phyloP scores from a whole-genome alignment of 2,113 vertebrate species.

The Gavia stellata region DNA sequence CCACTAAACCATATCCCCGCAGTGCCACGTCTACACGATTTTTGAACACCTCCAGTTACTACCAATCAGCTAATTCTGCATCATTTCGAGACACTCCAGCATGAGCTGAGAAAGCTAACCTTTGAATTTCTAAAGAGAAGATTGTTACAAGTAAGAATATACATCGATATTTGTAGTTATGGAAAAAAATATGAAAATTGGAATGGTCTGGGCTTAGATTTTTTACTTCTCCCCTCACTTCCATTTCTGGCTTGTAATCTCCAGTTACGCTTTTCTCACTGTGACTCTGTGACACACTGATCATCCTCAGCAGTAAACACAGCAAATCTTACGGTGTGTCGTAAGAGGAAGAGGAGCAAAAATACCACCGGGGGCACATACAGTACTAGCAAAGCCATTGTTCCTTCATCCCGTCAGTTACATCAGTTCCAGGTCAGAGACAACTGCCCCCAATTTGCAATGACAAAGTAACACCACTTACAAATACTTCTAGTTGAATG shows the following conservation, averaged over 20 bases:
- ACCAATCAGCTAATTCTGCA: background rate
- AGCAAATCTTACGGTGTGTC: background rate
- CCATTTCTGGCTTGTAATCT: background rate
- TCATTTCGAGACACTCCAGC: background rate
- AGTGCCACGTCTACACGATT: no score
- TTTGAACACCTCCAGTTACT: no score
- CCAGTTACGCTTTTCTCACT: background rate
- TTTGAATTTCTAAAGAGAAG: background rate
- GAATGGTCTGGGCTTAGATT: background rate
- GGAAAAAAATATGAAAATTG: background rate
- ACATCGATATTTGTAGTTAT: background rate
- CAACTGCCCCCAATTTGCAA: background rate
- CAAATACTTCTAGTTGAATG: background rate
- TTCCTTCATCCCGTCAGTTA: background rate
- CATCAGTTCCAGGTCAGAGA: background rate
- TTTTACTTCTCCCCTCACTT: background rate
- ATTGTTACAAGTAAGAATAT: background rate
- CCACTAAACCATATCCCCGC: no score
- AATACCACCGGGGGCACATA: constrained; percentile 55
- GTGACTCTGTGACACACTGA: background rate
- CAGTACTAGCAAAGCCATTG: constrained; percentile 31
- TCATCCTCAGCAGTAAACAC: background rate
- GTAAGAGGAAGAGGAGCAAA: background rate
- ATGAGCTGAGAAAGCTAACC: background rate
- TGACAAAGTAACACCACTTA: background rate